These are phyloP conservation scores for Dugesia japonica DNA, from an alignment of 2,888 invertebrate genomes.

Conservation along the genomic window DNA sequence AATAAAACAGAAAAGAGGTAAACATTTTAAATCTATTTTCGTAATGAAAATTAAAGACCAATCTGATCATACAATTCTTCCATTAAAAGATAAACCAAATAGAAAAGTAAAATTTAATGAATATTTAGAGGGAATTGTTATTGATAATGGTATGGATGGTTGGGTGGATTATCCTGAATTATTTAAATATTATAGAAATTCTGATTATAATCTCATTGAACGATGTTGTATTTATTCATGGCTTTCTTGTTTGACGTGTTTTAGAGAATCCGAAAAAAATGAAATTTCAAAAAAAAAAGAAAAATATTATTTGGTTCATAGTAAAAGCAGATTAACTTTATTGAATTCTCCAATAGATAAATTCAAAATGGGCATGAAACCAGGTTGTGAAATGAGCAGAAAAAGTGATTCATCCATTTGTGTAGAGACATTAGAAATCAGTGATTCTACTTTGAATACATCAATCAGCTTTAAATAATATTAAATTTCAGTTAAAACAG, in stretches of 20 bases:
- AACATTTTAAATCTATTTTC: not conserved
- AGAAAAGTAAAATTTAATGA: not conserved
- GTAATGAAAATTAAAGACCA: not conserved
- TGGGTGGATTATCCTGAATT: not conserved
- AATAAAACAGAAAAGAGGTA: not conserved
- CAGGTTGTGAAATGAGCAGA: not conserved
- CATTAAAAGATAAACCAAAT: slow-evolving; percentile 15
- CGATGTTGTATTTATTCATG: not conserved
- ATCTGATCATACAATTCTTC: not conserved
- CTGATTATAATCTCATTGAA: not conserved
- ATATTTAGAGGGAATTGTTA: not conserved
- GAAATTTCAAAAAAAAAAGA: not conserved
- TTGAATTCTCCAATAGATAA: not conserved
- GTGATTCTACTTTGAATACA: not conserved
- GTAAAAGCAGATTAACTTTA: not conserved
- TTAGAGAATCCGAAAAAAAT: not conserved
- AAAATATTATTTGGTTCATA: slow-evolving; percentile 5
- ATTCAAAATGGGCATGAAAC: not conserved
- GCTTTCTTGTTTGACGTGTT: not conserved
- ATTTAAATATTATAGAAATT: not conserved
- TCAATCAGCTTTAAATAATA: too few relatives aligned
- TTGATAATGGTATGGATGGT: not conserved
- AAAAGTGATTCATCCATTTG: not conserved
- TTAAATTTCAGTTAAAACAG: too few relatives aligned
- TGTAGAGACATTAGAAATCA: not conserved